Conservation (phyloP, 2,797 vertebrate species). For the Poeciliopsis infans region DNA sequence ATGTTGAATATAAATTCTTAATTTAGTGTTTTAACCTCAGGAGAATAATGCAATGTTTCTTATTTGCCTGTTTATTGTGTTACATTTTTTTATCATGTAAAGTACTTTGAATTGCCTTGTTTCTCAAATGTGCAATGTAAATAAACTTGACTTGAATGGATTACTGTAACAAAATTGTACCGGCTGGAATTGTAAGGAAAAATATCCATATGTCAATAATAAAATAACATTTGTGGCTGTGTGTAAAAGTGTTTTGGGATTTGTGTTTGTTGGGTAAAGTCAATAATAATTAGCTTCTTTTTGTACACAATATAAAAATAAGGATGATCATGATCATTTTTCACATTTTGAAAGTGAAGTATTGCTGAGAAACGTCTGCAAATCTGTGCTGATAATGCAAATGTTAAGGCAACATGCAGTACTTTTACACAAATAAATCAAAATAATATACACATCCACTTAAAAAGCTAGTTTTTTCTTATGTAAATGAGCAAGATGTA, state of each 20-base stretch:
- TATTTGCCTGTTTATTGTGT: neutral
- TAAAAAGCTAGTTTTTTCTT: neutral
- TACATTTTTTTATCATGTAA: neutral
- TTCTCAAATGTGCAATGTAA: neutral
- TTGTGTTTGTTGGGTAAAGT: neutral
- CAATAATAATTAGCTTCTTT: neutral
- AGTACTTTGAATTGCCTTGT: neutral
- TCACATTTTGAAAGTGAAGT: neutral
- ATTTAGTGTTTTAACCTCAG: conserved; percentile 59
- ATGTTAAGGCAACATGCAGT: neutral
- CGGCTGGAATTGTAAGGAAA: conserved; percentile 43
- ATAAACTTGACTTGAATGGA: conserved; percentile 5
- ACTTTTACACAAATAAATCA: neutral
- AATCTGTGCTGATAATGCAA: neutral
- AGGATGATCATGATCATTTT: neutral
- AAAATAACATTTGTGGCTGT: neutral
- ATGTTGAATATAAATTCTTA: conserved; percentile 65
- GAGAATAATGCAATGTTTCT: conserved; percentile 23
- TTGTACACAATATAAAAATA: neutral
- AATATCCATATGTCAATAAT: conserved; percentile 14
- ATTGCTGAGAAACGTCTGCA: neutral
- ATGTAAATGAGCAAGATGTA: neutral
- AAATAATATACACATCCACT: neutral
- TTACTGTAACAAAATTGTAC: conserved; percentile 51
- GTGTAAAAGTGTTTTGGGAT: neutral